Conservation (phyloP, 2,113 vertebrate species). For the Percina caprodes region DNA sequence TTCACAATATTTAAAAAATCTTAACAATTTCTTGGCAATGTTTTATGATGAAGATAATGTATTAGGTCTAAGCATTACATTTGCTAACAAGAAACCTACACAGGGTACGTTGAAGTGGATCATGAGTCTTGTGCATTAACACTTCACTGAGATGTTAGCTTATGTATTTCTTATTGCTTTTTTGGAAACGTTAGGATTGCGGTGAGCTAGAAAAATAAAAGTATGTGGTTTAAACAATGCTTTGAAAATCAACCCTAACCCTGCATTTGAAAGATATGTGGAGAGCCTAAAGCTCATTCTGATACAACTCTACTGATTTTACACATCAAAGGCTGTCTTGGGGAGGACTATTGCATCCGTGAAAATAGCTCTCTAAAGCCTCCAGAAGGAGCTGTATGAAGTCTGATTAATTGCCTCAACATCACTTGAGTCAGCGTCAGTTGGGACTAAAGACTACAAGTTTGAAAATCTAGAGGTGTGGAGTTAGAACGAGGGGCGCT, state of each 20-base stretch:
- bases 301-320: neutral
- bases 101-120: too few species aligned
- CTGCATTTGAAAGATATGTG: neutral
- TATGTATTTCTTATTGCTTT: neutral
- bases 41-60: neutral
- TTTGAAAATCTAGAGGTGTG: neutral
- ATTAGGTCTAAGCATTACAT: too few species aligned
- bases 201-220: neutral
- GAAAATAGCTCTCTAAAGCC: too few species aligned
- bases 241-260: neutral
- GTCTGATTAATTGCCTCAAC: too few species aligned
- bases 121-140: too few species aligned
- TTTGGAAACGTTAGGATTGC: neutral
- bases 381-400: too few species aligned
- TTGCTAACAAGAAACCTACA: too few species aligned
- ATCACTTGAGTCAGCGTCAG: neutral
- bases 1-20: neutral
- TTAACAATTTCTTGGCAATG: neutral
- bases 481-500: neutral
- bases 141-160: too few species aligned
- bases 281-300: neutral
- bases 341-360: too few species aligned
- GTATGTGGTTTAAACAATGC: neutral
- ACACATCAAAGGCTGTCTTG: neutral
- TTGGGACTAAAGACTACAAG: too few species aligned